Evolutionary conservation across 2,113 vertebrate genomes (phyloP).

Genomic region (Melanostigma gelatinosum): DNA sequence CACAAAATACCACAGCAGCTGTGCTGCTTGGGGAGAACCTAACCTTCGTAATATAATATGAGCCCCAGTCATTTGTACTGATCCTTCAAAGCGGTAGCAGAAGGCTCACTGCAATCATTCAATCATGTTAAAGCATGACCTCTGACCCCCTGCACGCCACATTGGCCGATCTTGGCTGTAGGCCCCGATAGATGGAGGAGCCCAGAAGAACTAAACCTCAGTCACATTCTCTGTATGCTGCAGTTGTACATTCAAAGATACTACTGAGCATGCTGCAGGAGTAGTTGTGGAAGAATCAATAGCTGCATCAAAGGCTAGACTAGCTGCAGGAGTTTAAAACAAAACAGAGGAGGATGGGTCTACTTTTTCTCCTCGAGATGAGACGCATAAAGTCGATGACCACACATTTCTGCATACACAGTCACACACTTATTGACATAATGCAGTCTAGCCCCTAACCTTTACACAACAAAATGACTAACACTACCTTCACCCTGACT

Average conservation of each 20-base stretch:
- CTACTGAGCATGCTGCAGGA: background rate
- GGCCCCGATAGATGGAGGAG: background rate
- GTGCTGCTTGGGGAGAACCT: slow-evolving; percentile 17
- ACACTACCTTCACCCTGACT: no score
- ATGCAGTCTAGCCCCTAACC: background rate
- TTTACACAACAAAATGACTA: background rate
- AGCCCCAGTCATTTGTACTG: slow-evolving; percentile 33
- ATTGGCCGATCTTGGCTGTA: background rate
- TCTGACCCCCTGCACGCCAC: slow-evolving; percentile 20
- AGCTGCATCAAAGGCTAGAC: slow-evolving; percentile 1
- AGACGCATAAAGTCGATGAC: no score
- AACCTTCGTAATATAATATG: slow-evolving; percentile 36
- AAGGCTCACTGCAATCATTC: slow-evolving; percentile 41
- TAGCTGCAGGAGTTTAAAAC: background rate
- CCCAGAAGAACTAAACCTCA: background rate
- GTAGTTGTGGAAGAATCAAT: background rate
- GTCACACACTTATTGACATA: background rate
- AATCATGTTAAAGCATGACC: slow-evolving; percentile 54
- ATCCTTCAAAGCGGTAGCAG: slow-evolving; percentile 41
- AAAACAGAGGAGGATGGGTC: background rate
- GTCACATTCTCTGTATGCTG: no score
- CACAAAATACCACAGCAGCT: slow-evolving; percentile 47
- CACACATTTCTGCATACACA: background rate
- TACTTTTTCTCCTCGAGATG: background rate
- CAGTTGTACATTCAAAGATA: background rate